Base-by-base conservation (phyloP, 2,113 vertebrate species). In the Chroicocephalus ridibundus region DNA sequence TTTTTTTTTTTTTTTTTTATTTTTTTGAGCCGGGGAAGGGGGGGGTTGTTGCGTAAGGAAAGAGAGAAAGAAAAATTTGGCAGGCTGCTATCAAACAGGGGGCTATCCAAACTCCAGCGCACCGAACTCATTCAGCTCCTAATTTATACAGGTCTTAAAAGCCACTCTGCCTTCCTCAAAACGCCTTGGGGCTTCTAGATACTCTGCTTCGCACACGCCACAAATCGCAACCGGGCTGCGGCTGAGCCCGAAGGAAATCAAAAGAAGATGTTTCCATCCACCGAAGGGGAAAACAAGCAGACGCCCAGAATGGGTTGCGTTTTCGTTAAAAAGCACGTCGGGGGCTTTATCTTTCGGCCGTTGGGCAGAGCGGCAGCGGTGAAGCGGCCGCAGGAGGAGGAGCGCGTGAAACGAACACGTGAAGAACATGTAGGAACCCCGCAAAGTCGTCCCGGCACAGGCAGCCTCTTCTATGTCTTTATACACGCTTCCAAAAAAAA, bases 31-130 rank as follows among this genome's bases (percentile, higher is more conserved):
- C 40, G 36, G 16, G 26, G 17, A 38, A 38, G 47, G 69, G 93
- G 93, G 92, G 91, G 96, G 8, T 36, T 74, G 26, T 94, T 97
- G 90, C 88, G 77, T 68, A 75, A 96, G 90, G 96, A 90, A 91
- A 78, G 66, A 94, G 94, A 97, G 92, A 97, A 98, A 98, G 96
- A 96, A 96, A 96, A 97, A 97, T 93, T 96, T 97, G 97, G 96
- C 94, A 96, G 88, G 85, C 94, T 94, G 93, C 70, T 93, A 32
- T 94, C 82, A 51, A 93, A 92, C 44, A 24, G 76, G 76, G 81
- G 66, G 82, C 92, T 96, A 65, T 84, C 93, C 87, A 82, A 94
- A 75, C 83, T 32, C 0, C 22, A 78, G 96, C 54, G 38, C 74
- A 3, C 71, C 1, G 0, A 74, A 71, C 82, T 90, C 85, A 54